phyloP scores from a whole-genome alignment of 2,888 invertebrate species.

The Thymelicus lineola region DNA sequence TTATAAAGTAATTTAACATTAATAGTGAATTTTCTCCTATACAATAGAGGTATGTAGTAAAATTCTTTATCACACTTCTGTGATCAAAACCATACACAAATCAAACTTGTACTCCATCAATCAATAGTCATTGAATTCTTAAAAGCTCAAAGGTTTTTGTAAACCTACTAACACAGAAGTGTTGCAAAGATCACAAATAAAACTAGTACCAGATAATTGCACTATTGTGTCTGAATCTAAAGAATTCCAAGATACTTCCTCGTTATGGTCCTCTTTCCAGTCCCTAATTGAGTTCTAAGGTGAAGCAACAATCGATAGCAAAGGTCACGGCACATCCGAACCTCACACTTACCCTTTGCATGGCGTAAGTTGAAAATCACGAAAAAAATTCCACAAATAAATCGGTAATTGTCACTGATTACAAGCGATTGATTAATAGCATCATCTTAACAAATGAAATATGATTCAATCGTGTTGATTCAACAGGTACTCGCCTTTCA shows the following conservation, averaged over 20 bases:
- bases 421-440: conserved; percentile 37
- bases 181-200: conserved; percentile 10
- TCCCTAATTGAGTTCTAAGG: conserved; percentile 36
- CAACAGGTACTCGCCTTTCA: conserved; percentile 31
- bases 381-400: conserved; percentile 29
- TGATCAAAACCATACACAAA: neutral
- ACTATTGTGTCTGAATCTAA: conserved; percentile 17
- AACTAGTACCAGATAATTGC: conserved; percentile 14
- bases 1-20: too few relatives aligned
- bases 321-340: conserved; percentile 23
- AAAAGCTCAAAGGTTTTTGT: conserved; percentile 2
- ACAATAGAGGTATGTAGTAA: too few relatives aligned
- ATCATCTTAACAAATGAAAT: conserved; percentile 31
- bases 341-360: conserved; percentile 27
- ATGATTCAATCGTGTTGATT: conserved; percentile 28
- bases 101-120: neutral
- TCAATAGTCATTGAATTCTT: neutral
- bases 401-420: conserved; percentile 36
- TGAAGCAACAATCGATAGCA: conserved; percentile 36
- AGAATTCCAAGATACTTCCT: conserved; percentile 18
- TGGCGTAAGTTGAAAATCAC: conserved; percentile 29
- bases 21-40: too few relatives aligned
- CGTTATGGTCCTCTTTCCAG: conserved; percentile 18
- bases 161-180: neutral
- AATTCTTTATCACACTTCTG: neutral